Evolutionary conservation across 2,888 invertebrate genomes (phyloP), one percentile per base, ranked within the genome.

Genomic region (Papilio elwesi): DNA sequence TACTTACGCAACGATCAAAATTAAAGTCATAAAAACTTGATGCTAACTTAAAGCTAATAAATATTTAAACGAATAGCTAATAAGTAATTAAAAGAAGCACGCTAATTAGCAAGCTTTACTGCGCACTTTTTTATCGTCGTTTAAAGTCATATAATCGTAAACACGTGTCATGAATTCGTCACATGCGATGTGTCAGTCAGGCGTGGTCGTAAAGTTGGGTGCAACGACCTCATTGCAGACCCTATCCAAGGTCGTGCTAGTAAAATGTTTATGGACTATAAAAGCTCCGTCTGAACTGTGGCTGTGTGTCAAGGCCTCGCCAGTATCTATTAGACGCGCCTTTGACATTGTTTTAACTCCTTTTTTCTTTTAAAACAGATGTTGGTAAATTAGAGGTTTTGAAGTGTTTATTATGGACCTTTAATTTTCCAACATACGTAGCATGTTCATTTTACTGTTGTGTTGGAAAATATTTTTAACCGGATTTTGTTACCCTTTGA

Each of bases 261-360:
- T 93, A 93, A 93, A 93, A 92, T 92, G 92, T 93, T 93, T 93
- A 93, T 93, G 89, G 92, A 84, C 92, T 91, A 93, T 93, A 93
- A 93, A 93, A 88, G 80, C 89, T 87, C 83, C 90, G 91, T 90
- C 90, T 90, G 88, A 87, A 89, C 84, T 86, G 89, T 90, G 92
- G 92, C 91, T 92, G 87, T 92, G 82, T 93, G 93, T 93, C 93
- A 93, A 93, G 93, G 92, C 87, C 91, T 87, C 87, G 90, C 89
- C 89, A 88, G 80, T 88, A 89, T 90, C 90, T 90, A 91, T 91
- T 74, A 62, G 70, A 62, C 38, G 67, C 55, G 67, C 53, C 66
- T 36, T 36, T 90, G 89, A 87, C 89, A 87, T 85, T 88, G 85
- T 82, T 83, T 84, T 52, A 68, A 70, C 59, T 59, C 62, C 49